These are phyloP conservation scores for Drosophila orosa DNA, from an alignment of 1,140 invertebrate genomes.

Conservation along the genomic window DNA sequence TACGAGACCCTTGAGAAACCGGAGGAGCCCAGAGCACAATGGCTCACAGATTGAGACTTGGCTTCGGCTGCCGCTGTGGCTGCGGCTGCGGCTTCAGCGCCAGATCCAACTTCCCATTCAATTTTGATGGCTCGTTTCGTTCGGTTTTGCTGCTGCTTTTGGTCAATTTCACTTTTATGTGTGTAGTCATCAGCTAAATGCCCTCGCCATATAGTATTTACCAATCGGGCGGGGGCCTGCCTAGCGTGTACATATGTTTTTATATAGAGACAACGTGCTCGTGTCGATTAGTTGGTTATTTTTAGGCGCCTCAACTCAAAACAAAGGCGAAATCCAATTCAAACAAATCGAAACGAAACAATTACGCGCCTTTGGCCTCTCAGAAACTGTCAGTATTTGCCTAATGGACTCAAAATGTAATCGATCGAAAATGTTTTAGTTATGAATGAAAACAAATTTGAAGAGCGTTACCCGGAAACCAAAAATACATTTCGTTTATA, in stretches of 20 bases:
- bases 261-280: slow-evolving; percentile 67
- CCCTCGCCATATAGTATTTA: slow-evolving; percentile 38
- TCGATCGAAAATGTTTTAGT: slow-evolving; percentile 23
- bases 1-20: slow-evolving; percentile 41
- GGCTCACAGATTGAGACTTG: slow-evolving; percentile 18
- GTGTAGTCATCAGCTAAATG: slow-evolving; percentile 75
- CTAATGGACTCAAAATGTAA: slow-evolving; percentile 40
- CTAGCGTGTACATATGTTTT: slow-evolving; percentile 35
- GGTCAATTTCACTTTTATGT: slow-evolving; percentile 81
- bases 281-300: slow-evolving; percentile 64
- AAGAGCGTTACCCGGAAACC: neutral
- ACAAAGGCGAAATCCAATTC: slow-evolving; percentile 11
- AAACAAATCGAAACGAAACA: slow-evolving; percentile 54
- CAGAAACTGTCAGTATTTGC: slow-evolving; percentile 29
- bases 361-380: slow-evolving; percentile 52
- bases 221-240: slow-evolving; percentile 22
- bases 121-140: slow-evolving; percentile 64
- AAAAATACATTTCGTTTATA: neutral
- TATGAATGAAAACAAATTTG: slow-evolving; percentile 13
- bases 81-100: slow-evolving; percentile 2
- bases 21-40: slow-evolving; percentile 4
- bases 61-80: neutral
- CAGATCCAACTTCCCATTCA: slow-evolving; percentile 57
- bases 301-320: slow-evolving; percentile 62
- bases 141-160: slow-evolving; percentile 54